Evolutionary conservation across 2,888 invertebrate genomes (phyloP).

Genomic region (Pharmacophagus antenor): DNA sequence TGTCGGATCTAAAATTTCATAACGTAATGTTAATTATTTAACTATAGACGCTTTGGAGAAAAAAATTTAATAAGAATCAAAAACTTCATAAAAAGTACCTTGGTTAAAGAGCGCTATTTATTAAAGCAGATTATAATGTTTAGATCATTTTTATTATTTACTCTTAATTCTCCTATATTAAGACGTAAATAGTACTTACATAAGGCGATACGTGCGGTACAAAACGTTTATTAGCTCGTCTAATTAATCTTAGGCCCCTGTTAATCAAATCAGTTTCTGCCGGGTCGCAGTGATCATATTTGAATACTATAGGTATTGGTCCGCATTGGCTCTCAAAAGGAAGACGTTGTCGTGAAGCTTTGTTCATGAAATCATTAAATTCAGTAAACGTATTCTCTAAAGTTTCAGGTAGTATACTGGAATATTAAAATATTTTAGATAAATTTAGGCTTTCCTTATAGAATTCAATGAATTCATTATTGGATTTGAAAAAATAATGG

Average conservation of each 20-base stretch:
- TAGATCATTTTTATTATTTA: too few species aligned
- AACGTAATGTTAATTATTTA: too few species aligned
- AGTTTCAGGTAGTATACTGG: constrained; percentile 49
- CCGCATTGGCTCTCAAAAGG: constrained; percentile 71
- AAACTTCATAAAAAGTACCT: too few species aligned
- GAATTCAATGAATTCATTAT: too few species aligned
- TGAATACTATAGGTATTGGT: constrained; percentile 52
- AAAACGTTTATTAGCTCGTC: constrained; percentile 49
- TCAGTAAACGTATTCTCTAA: constrained; percentile 37
- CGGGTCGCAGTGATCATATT: constrained; percentile 42
- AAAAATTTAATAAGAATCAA: too few species aligned
- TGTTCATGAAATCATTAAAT: constrained; percentile 48
- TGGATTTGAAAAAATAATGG: too few species aligned
- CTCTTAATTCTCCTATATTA: not conserved
- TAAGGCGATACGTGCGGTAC: constrained; percentile 68
- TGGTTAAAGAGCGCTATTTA: too few species aligned
- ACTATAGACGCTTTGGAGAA: too few species aligned
- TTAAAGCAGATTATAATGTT: too few species aligned
- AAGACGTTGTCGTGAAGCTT: constrained; percentile 42
- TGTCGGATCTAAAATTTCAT: constrained; percentile 49
- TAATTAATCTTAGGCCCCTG: constrained; percentile 44
- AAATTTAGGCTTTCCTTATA: too few species aligned
- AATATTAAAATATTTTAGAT: too few species aligned
- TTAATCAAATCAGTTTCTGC: constrained; percentile 32
- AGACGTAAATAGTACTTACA: constrained; percentile 50